phyloP scores from a whole-genome alignment of 2,113 vertebrate genomes.

The Eudyptes chrysolophus region DNA sequence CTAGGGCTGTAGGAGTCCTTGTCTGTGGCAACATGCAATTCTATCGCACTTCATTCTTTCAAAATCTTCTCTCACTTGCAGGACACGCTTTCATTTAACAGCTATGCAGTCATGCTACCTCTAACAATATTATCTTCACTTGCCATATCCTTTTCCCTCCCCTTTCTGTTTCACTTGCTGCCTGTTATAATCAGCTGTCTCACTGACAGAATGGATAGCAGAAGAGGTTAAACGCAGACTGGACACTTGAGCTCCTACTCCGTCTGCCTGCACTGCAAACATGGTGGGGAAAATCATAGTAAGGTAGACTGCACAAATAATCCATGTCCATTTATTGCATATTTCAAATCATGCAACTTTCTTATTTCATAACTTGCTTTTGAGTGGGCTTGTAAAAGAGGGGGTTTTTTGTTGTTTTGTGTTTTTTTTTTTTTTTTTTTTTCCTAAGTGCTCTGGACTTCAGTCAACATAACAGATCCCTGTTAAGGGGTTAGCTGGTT shows the following conservation, averaged over 20 bases:
- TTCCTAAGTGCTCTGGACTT: background rate
- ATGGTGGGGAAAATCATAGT: fast-evolving
- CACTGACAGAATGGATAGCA: background rate
- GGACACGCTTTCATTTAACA: background rate
- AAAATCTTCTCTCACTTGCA: background rate
- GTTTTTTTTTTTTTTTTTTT: too few species aligned
- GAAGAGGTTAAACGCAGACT: background rate
- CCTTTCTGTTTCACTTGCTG: background rate
- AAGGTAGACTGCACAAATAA: background rate
- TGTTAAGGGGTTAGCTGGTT: background rate
- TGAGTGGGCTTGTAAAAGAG: background rate
- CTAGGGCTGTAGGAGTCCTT: background rate
- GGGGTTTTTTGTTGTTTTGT: fast-evolving
- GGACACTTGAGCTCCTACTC: background rate
- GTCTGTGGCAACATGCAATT: background rate
- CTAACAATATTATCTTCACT: background rate
- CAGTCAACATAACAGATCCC: background rate
- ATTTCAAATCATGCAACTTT: background rate
- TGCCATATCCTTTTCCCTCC: background rate
- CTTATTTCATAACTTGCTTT: background rate
- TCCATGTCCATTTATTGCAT: background rate
- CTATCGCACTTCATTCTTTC: fast-evolving
- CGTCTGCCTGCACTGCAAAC: background rate
- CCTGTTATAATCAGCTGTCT: background rate
- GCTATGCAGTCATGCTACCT: background rate